These are phyloP conservation scores for Chrysomela aeneicollis DNA, from an alignment of 2,888 invertebrate genomes.

Conservation along the genomic window DNA sequence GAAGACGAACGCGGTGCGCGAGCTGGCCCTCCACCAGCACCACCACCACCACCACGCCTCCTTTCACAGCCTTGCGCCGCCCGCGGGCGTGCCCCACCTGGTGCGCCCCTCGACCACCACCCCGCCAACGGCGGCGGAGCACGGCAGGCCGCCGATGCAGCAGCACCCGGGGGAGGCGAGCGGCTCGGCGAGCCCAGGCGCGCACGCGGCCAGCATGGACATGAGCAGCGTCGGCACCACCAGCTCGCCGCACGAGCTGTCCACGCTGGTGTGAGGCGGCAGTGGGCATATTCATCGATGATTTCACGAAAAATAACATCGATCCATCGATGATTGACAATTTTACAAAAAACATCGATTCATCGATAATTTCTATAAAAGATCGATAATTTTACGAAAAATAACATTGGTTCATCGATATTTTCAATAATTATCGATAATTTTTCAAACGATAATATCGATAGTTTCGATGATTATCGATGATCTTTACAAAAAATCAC, in stretches of 20 bases:
- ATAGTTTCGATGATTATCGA: too few species aligned
- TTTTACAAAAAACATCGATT: too few species aligned
- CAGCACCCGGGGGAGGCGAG: conserved; percentile 64
- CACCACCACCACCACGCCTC: conserved; percentile 53
- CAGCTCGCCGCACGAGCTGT: conserved; percentile 72
- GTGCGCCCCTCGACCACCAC: conserved; percentile 60
- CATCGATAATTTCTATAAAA: too few species aligned
- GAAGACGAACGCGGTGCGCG: conserved; percentile 83
- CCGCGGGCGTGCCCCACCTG: conserved; percentile 39
- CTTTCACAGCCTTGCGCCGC: conserved; percentile 55
- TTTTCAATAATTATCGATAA: too few species aligned
- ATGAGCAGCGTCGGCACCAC: conserved; percentile 72
- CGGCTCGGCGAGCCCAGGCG: conserved; percentile 71
- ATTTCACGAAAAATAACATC: too few species aligned
- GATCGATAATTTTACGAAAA: too few species aligned
- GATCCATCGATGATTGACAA: too few species aligned
- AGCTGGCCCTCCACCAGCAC: conserved; percentile 59
- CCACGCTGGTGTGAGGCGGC: conserved; percentile 75
- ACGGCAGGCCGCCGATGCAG: conserved; percentile 52
- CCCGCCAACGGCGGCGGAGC: conserved; percentile 59
- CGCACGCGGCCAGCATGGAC: conserved; percentile 65
- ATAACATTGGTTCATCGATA: too few species aligned
- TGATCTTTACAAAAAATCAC: too few species aligned
- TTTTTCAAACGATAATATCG: too few species aligned
- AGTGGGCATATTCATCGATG: too few species aligned